Evolutionary conservation across 2,113 vertebrate genomes (phyloP).

Genomic region (Ophthalmolycus amberensis): DNA sequence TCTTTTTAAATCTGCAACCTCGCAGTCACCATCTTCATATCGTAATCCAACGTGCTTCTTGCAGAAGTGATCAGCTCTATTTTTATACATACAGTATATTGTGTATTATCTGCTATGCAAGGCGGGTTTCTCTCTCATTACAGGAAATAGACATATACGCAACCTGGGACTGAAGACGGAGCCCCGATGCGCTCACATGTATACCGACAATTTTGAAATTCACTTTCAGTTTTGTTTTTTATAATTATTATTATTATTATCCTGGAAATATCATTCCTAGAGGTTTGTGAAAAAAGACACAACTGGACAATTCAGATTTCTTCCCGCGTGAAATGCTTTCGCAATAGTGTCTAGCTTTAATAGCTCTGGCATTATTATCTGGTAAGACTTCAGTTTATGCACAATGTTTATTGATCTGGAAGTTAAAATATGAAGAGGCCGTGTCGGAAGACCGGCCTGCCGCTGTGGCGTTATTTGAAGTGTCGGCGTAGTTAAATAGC

Average conservation of each 20-base stretch:
- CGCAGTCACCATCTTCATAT: not conserved
- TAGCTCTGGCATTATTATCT: slow-evolving; percentile 14
- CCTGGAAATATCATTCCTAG: slow-evolving; percentile 9
- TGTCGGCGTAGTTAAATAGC: slow-evolving; percentile 55
- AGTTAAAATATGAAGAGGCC: slow-evolving; percentile 41
- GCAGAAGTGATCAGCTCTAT: slow-evolving; percentile 52
- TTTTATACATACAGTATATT: slow-evolving; percentile 62
- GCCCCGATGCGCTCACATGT: not conserved
- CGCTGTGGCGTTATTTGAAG: slow-evolving; percentile 38
- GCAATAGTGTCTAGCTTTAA: slow-evolving; percentile 8
- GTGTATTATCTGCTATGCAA: slow-evolving; percentile 72
- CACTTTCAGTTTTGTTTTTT: not conserved
- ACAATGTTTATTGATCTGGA: slow-evolving; percentile 40
- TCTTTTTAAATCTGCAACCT: not conserved
- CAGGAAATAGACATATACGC: slow-evolving; percentile 16
- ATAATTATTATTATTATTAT: not conserved
- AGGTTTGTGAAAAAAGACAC: not conserved
- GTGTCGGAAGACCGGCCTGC: slow-evolving; percentile 10
- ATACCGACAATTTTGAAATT: not conserved
- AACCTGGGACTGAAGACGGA: not conserved
- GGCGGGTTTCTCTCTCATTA: slow-evolving; percentile 32
- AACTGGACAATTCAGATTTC: slow-evolving; percentile 4
- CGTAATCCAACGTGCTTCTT: slow-evolving; percentile 12
- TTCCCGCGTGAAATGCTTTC: not conserved
- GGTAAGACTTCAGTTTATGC: slow-evolving; percentile 32